Conservation (phyloP, 2,113 vertebrate genomes). For the Apodemus speciosus region DNA sequence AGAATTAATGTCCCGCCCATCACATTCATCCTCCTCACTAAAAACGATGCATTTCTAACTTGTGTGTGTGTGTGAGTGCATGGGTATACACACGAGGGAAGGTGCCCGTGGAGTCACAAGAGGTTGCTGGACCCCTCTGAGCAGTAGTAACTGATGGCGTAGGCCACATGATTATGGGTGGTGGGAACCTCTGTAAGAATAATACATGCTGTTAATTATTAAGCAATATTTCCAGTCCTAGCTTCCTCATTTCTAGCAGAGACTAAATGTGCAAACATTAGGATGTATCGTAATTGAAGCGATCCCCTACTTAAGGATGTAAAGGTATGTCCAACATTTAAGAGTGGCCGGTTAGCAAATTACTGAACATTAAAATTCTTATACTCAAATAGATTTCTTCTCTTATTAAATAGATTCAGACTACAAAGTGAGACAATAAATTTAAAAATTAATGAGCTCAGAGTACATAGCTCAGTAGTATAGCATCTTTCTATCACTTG, state of each 20-base stretch:
- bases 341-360: neutral
- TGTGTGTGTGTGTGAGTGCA: neutral
- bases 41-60: neutral
- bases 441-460: constrained; percentile 24
- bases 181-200: neutral
- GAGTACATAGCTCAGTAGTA: neutral
- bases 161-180: neutral
- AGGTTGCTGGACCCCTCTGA: neutral
- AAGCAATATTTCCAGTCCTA: neutral
- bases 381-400: neutral
- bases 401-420: constrained; percentile 43
- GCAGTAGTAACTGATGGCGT: neutral
- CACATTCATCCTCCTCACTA: neutral
- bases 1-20: neutral
- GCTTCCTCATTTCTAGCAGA: neutral
- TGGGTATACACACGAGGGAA: neutral
- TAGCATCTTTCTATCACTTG: neutral
- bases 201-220: neutral
- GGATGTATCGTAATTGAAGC: neutral
- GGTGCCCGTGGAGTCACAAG: neutral
- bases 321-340: neutral
- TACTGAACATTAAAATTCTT: neutral
- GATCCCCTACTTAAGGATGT: neutral
- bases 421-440: neutral
- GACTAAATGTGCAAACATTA: neutral